phyloP scores from a whole-genome alignment of 2,113 vertebrate species.

The Heteronetta atricapilla region DNA sequence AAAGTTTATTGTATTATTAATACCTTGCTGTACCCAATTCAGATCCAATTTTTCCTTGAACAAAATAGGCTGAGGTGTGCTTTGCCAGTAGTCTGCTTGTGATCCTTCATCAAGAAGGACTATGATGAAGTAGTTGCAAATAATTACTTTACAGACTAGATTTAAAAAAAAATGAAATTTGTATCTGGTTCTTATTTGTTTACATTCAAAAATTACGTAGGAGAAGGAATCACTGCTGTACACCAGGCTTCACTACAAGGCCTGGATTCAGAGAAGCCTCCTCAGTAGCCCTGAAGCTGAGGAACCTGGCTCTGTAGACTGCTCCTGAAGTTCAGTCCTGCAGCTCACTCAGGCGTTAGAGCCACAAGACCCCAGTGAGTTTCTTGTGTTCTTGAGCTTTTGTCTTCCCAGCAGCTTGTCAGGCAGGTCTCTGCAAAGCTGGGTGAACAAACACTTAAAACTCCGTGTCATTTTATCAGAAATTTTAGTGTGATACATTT shows the following conservation, averaged over 20 bases:
- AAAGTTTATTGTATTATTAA: background rate
- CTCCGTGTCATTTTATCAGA: background rate
- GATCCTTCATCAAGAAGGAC: background rate
- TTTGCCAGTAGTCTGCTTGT: background rate
- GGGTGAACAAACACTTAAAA: background rate
- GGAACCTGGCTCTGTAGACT: background rate
- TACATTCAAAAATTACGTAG: background rate
- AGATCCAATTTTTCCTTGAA: background rate
- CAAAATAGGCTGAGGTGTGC: background rate
- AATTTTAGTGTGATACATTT: background rate
- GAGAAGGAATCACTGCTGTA: background rate
- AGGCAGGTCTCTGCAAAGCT: background rate
- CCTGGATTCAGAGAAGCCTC: background rate
- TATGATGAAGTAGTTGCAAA: background rate
- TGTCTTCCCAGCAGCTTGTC: background rate
- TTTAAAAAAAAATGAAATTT: background rate
- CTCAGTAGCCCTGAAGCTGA: background rate
- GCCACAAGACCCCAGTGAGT: background rate
- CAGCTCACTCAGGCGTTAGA: background rate
- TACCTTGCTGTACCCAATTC: background rate
- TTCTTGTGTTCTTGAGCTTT: background rate
- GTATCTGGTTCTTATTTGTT: background rate
- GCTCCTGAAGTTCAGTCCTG: background rate
- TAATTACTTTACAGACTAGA: background rate
- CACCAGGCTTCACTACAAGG: background rate